These are phyloP conservation scores for Ceratosolen fusciceps DNA, from an alignment of 1,140 invertebrate genomes.

Conservation along the genomic window DNA sequence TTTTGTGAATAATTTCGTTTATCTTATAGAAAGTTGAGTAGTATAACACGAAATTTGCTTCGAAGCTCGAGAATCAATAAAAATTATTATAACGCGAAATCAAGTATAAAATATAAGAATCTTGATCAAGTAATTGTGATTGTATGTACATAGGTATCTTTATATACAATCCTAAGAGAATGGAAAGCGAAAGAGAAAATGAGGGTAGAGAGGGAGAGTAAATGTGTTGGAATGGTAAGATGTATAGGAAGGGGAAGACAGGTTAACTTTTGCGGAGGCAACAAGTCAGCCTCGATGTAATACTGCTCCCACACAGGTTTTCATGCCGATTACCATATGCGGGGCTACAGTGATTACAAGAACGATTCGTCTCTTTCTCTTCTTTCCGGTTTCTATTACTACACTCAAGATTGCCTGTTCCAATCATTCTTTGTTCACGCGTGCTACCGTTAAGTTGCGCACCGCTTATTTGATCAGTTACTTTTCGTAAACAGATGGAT, in stretches of 20 bases:
- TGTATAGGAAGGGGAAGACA: not conserved
- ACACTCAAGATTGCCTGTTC: not conserved
- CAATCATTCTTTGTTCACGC: not conserved
- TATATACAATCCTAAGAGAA: not conserved
- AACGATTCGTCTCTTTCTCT: constrained; percentile 43
- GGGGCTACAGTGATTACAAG: constrained; percentile 59
- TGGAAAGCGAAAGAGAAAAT: not conserved
- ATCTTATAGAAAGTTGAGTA: no score
- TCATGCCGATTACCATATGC: constrained; percentile 65
- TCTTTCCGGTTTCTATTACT: constrained; percentile 50
- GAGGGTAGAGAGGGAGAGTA: not conserved
- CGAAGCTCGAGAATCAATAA: no score
- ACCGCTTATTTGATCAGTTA: constrained; percentile 50
- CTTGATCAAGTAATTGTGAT: not conserved
- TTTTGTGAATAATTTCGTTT: no score
- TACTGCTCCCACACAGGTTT: constrained; percentile 61
- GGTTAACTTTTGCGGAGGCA: not conserved
- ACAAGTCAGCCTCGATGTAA: constrained; percentile 35
- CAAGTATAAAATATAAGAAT: no score
- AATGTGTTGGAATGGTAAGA: not conserved
- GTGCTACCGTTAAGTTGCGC: not conserved
- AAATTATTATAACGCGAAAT: no score
- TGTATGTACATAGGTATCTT: not conserved
- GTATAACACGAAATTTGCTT: no score
- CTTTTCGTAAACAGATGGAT: constrained; percentile 47